These are phyloP conservation scores for Piliocolobus tephrosceles DNA, from an alignment of 2,113 vertebrate species.

Conservation along the genomic window DNA sequence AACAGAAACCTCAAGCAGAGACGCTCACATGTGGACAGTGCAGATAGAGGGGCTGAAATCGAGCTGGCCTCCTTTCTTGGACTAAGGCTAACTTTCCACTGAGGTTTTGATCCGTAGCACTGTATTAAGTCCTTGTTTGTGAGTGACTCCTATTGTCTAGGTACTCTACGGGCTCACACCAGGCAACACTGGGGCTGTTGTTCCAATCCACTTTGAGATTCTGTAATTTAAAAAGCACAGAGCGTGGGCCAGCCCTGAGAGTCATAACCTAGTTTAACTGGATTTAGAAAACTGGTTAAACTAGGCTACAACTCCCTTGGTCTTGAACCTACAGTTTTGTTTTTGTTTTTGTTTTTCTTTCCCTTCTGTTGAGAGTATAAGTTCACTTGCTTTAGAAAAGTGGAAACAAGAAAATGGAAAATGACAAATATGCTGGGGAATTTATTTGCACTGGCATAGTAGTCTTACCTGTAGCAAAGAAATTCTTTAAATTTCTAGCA, in stretches of 20 bases:
- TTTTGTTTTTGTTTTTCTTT: slow-evolving; percentile 15
- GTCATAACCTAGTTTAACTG: slow-evolving; percentile 53
- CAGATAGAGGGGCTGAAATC: background rate
- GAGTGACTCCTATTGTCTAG: slow-evolving; percentile 22
- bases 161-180: background rate
- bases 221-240: background rate
- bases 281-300: slow-evolving; percentile 62
- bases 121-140: background rate
- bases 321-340: background rate
- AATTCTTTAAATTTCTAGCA: background rate
- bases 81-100: background rate
- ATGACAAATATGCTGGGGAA: accelerated
- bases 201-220: background rate
- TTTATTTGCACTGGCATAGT: background rate
- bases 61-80: background rate
- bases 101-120: background rate
- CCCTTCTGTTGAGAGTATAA: background rate
- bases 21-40: background rate
- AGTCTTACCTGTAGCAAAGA: background rate
- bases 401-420: background rate
- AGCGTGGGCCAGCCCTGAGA: slow-evolving; percentile 43
- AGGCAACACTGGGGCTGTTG: slow-evolving; percentile 32
- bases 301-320: background rate
- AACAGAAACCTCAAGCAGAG: background rate
- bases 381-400: background rate